These are phyloP conservation scores for Bedellia somnulentella DNA, from an alignment of 2,888 invertebrate genomes.

Conservation along the genomic window DNA sequence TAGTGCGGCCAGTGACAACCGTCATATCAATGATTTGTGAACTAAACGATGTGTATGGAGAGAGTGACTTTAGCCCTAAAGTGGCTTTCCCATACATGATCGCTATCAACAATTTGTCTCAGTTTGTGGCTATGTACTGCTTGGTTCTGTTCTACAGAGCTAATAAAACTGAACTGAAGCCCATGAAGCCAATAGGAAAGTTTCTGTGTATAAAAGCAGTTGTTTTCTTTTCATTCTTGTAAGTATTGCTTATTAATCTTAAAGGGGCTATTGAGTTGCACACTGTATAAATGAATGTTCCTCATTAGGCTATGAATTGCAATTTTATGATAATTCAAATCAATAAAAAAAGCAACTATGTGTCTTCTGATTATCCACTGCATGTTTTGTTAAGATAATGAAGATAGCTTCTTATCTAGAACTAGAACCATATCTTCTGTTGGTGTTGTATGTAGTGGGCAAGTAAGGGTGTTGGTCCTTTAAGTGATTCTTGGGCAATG, in stretches of 20 bases:
- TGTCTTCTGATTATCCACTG: too few relatives aligned
- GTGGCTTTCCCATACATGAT: constrained; percentile 90
- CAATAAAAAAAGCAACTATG: too few relatives aligned
- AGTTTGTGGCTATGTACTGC: constrained; percentile 96
- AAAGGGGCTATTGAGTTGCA: too few relatives aligned
- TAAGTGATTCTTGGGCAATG: too few relatives aligned
- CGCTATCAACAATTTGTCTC: constrained; percentile 87
- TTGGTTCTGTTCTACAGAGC: constrained; percentile 91
- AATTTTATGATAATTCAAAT: too few relatives aligned
- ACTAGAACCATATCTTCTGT: too few relatives aligned
- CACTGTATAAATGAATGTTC: too few relatives aligned
- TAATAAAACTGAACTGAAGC: constrained; percentile 80
- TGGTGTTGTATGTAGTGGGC: too few relatives aligned
- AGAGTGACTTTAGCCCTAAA: constrained; percentile 84
- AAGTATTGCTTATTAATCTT: constrained; percentile 45
- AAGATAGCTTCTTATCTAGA: too few relatives aligned
- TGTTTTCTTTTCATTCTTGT: constrained; percentile 98
- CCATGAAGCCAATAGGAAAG: constrained; percentile 93
- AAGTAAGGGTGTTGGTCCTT: too few relatives aligned
- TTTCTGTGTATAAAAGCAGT: constrained; percentile 97
- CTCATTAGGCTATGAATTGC: too few relatives aligned
- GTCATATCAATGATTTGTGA: constrained; percentile 89
- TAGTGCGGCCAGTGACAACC: constrained; percentile 87
- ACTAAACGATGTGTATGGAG: constrained; percentile 81
- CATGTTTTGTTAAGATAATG: too few relatives aligned